Evolutionary conservation across 1,140 invertebrate genomes (phyloP).

Genomic region (Polyergus mexicanus): DNA sequence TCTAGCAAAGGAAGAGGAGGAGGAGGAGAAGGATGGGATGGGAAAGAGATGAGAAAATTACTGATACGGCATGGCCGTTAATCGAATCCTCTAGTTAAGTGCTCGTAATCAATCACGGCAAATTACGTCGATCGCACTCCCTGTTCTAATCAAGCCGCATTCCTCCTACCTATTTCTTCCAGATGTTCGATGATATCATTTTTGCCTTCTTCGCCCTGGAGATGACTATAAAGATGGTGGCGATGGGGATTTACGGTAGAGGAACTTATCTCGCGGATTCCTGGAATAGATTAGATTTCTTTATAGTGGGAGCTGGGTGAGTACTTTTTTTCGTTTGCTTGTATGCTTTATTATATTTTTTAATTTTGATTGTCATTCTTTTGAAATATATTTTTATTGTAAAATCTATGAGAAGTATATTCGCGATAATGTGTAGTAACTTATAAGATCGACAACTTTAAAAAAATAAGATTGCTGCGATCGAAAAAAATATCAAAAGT

Average conservation of each 20-base stretch:
- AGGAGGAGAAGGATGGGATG: not conserved
- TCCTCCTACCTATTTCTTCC: constrained; percentile 79
- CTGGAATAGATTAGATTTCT: constrained; percentile 99
- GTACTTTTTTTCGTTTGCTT: constrained; percentile 71
- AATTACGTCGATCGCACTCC: constrained; percentile 32
- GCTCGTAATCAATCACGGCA: constrained; percentile 63
- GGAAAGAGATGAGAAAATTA: constrained; percentile 59
- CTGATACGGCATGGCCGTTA: constrained; percentile 37
- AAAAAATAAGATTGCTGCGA: not conserved
- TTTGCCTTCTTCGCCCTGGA: constrained; percentile 99
- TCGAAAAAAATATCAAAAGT: constrained; percentile 1
- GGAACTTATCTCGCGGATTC: constrained; percentile 98
- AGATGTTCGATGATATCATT: constrained; percentile 99
- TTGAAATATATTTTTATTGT: not conserved
- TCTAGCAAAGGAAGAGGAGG: constrained; percentile 10
- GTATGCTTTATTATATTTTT: not conserved
- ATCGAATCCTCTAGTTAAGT: constrained; percentile 59
- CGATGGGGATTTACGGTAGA: constrained; percentile 98
- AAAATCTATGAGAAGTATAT: not conserved
- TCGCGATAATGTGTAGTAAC: not conserved
- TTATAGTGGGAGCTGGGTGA: constrained; percentile 99
- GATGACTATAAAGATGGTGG: constrained; percentile 99
- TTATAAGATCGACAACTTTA: constrained; percentile 1
- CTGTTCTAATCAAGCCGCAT: constrained; percentile 29
- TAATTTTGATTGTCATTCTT: constrained; percentile 17